Conservation (phyloP, 2,888 invertebrate genomes). For the Agrochola lychnidis region DNA sequence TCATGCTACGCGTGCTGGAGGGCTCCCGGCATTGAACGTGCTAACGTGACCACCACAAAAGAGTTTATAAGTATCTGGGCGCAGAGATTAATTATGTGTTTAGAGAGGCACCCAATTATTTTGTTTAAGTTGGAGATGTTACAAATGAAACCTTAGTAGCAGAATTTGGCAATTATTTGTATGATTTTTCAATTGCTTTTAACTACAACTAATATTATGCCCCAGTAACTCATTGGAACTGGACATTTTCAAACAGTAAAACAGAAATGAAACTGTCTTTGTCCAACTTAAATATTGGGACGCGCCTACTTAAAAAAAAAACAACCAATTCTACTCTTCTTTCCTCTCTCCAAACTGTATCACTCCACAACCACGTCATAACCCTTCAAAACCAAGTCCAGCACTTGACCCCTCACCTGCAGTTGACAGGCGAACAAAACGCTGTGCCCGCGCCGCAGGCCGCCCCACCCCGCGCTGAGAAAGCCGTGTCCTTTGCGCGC, state of each 20-base stretch:
- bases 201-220: not conserved
- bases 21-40: too few relatives aligned
- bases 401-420: conserved; percentile 68
- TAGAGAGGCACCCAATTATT: not conserved
- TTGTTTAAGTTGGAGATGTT: not conserved
- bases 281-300: not conserved
- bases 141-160: not conserved
- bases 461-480: conserved; percentile 77
- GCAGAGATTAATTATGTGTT: conserved; percentile 3
- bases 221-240: not conserved
- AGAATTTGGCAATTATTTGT: not conserved
- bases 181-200: not conserved
- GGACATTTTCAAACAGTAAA: not conserved
- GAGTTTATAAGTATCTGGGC: not conserved
- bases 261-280: not conserved
- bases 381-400: conserved; percentile 53
- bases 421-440: conserved; percentile 75
- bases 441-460: conserved; percentile 69
- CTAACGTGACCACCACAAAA: not conserved
- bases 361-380: conserved; percentile 35
- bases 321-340: not conserved
- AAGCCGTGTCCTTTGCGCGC: conserved; percentile 84
- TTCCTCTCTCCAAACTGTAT: conserved; percentile 34
- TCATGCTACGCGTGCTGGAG: too few relatives aligned
- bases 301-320: not conserved